phyloP scores from a whole-genome alignment of 2,113 vertebrate genomes.

The Ancistrus triradiatus region DNA sequence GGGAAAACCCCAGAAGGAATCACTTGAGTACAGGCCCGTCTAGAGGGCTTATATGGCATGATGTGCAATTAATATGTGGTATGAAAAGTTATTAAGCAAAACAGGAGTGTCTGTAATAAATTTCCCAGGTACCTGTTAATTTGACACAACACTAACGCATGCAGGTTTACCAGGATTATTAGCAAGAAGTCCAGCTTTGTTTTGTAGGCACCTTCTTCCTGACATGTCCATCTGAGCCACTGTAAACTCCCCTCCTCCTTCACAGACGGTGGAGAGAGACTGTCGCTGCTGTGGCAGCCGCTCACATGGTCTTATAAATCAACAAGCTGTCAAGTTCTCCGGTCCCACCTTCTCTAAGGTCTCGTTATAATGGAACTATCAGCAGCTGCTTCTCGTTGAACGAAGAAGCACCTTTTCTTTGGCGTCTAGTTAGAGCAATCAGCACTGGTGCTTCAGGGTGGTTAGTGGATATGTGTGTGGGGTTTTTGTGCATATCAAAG shows the following conservation, averaged over 20 bases:
- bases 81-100: too few relatives aligned
- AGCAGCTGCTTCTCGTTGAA: slow-evolving; percentile 35
- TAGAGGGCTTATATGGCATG: slow-evolving; percentile 21
- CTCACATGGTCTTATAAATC: slow-evolving; percentile 48
- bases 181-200: background rate
- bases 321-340: slow-evolving; percentile 22
- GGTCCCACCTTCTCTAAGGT: slow-evolving; percentile 25
- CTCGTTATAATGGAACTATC: slow-evolving; percentile 36
- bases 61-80: background rate
- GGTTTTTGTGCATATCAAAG: too few relatives aligned
- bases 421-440: slow-evolving; percentile 34
- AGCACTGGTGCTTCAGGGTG: slow-evolving; percentile 30
- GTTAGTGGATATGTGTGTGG: background rate
- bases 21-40: slow-evolving; percentile 18
- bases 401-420: slow-evolving; percentile 20
- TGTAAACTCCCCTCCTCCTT: slow-evolving; percentile 18
- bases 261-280: slow-evolving; percentile 17
- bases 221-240: background rate
- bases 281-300: slow-evolving; percentile 17
- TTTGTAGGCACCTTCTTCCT: slow-evolving; percentile 24
- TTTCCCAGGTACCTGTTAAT: slow-evolving; percentile 12
- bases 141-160: background rate
- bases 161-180: too few relatives aligned
- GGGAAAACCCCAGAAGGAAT: slow-evolving; percentile 63
- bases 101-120: too few relatives aligned